phyloP scores from a whole-genome alignment of 2,113 vertebrate species.

The Pantherophis guttatus region DNA sequence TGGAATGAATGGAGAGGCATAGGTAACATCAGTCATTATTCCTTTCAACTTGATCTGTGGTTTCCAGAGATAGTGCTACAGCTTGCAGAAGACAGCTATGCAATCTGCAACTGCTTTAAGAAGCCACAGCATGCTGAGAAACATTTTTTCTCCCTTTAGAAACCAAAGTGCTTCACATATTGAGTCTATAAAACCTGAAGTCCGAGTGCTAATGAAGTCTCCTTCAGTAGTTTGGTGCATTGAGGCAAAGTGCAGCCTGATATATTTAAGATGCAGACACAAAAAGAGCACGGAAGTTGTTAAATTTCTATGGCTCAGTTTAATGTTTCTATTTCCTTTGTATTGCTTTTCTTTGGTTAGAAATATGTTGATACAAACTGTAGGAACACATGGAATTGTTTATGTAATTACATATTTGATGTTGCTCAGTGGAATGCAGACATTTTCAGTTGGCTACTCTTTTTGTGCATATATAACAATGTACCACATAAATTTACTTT shows the following conservation, averaged over 20 bases:
- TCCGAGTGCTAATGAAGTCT: neutral
- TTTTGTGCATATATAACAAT: neutral
- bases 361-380: neutral
- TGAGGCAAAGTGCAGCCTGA: neutral
- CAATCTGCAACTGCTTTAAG: neutral
- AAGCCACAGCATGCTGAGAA: neutral
- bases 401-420: slow-evolving; percentile 4
- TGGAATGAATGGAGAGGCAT: neutral
- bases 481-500: neutral
- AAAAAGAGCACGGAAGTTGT: neutral
- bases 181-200: neutral
- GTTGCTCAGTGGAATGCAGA: neutral
- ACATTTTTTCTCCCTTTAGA: neutral
- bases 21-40: neutral
- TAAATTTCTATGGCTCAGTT: neutral
- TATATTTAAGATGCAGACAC: neutral
- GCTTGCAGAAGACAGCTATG: neutral
- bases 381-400: slow-evolving; percentile 23
- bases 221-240: neutral
- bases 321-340: slow-evolving; percentile 14
- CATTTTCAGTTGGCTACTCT: neutral
- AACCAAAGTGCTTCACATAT: neutral
- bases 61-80: neutral
- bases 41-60: neutral
- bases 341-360: neutral